phyloP scores from a whole-genome alignment of 2,888 invertebrate genomes.

The Eupithecia pulchellata region DNA sequence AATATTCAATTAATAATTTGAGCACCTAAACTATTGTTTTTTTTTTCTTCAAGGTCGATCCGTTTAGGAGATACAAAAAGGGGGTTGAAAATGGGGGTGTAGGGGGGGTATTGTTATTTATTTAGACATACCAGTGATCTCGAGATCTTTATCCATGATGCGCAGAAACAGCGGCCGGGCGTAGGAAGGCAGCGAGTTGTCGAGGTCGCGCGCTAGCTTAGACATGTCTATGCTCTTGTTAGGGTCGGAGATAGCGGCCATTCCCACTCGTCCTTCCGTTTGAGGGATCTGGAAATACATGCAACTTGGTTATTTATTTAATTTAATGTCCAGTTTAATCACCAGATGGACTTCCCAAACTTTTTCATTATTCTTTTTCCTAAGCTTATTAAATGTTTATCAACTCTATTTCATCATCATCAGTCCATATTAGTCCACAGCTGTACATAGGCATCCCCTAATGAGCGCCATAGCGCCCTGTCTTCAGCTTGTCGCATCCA shows the following conservation, averaged over 20 bases:
- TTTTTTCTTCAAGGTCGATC: too few species aligned
- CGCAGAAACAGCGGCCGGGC: constrained; percentile 96
- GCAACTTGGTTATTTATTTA: neutral
- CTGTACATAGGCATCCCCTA: too few species aligned
- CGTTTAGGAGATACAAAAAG: too few species aligned
- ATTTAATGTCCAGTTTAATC: neutral
- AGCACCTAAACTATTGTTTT: too few species aligned
- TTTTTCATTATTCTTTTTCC: neutral
- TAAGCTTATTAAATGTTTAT: neutral
- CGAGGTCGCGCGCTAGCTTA: constrained; percentile 87
- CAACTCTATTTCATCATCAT: too few species aligned
- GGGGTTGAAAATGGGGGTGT: too few species aligned
- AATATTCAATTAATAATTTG: too few species aligned
- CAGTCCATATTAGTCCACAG: too few species aligned
- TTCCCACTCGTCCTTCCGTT: constrained; percentile 95
- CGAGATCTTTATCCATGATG: constrained; percentile 88
- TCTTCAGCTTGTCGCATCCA: too few species aligned
- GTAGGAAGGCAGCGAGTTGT: constrained; percentile 91
- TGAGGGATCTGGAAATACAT: constrained; percentile 86
- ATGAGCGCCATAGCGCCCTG: too few species aligned
- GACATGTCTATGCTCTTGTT: constrained; percentile 85
- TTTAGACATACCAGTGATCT: constrained; percentile 87
- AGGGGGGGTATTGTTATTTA: too few species aligned
- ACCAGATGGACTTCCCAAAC: neutral
- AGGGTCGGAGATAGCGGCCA: constrained; percentile 94